Percentiles rank a stretch among this genome's conserved stretches.
phyloP scores from a whole-genome alignment of 2,888 invertebrate genomes.

The Andricus curvator region DNA sequence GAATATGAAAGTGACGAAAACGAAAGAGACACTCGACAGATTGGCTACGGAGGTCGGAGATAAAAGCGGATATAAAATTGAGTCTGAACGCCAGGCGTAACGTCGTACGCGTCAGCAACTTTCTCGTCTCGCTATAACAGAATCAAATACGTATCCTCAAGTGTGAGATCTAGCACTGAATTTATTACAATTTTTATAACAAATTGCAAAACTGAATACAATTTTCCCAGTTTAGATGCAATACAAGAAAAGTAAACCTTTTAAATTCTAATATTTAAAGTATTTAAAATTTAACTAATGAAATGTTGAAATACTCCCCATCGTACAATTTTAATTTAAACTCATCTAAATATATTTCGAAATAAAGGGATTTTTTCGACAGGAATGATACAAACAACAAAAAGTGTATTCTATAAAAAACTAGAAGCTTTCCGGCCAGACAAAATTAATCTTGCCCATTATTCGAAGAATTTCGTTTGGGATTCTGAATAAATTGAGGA shows the following conservation, averaged over 20 bases:
- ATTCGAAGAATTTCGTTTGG: background rate
- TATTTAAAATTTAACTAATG: background rate
- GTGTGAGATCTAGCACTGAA: constrained; percentile 12
- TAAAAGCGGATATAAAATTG: constrained; percentile 58
- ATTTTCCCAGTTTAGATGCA: background rate
- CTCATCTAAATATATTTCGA: too few relatives aligned
- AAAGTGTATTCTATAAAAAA: background rate
- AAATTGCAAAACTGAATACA: background rate
- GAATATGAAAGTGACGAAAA: constrained; percentile 45
- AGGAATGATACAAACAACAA: background rate
- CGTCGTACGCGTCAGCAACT: constrained; percentile 62
- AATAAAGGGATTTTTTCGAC: too few relatives aligned
- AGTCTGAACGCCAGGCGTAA: constrained; percentile 53
- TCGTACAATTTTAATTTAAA: too few relatives aligned
- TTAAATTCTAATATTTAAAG: background rate
- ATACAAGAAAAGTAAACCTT: background rate
- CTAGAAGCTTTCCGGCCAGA: background rate
- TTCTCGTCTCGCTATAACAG: constrained; percentile 49
- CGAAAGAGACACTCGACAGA: constrained; percentile 54
- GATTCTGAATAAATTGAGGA: background rate
- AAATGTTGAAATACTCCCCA: too few relatives aligned
- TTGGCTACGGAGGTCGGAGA: constrained; percentile 59
- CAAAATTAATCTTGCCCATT: background rate
- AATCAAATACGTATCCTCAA: constrained; percentile 23
- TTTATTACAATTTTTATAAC: background rate